Conservation (phyloP, 1,140 invertebrate species). For the Listronotus oregonensis region DNA sequence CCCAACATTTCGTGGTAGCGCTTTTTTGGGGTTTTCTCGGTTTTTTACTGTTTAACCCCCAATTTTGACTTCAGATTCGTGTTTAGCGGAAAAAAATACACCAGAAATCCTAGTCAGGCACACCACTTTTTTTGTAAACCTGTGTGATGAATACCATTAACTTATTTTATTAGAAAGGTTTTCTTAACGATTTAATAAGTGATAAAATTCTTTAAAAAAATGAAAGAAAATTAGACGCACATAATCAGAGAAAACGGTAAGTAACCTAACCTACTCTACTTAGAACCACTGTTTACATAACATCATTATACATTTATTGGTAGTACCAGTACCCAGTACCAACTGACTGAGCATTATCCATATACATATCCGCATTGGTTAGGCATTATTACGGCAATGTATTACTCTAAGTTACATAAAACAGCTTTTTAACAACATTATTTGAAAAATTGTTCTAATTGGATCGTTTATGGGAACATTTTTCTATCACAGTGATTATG, state of each 20-base stretch:
- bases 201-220: background rate
- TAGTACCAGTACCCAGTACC: constrained; percentile 7
- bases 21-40: no score
- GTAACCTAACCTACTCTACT: constrained; percentile 27
- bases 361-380: constrained; percentile 23
- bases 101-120: no score
- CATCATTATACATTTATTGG: constrained; percentile 24
- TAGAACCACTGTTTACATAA: constrained; percentile 30
- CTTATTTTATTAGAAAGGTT: no score
- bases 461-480: no score
- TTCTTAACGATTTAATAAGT: no score
- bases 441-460: constrained; percentile 6
- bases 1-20: no score
- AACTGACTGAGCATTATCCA: constrained; percentile 22
- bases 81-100: no score
- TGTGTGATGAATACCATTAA: no score
- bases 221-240: constrained; percentile 8
- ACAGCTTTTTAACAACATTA: constrained; percentile 22
- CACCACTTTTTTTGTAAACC: no score
- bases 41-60: no score
- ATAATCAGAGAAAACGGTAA: constrained; percentile 30
- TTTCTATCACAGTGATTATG: no score
- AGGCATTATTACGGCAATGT: constrained; percentile 17
- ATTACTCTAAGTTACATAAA: constrained; percentile 23
- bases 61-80: no score